Percentiles rank a stretch among this genome's conserved stretches.
phyloP scores from a whole-genome alignment of 2,113 vertebrate genomes.

The Machaerirhynchus nigripectus region DNA sequence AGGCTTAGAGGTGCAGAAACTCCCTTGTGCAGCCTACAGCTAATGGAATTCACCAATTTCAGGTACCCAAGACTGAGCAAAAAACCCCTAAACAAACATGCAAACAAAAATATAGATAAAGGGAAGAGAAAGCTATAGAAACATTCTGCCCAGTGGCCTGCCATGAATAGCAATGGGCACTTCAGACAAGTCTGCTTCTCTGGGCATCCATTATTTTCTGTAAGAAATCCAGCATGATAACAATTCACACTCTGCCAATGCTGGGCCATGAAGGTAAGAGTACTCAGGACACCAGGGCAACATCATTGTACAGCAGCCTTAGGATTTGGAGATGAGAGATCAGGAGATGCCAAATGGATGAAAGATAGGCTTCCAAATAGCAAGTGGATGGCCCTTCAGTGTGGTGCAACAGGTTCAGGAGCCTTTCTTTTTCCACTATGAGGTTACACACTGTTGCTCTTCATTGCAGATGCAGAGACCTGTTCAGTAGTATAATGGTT shows the following conservation, averaged over 20 bases:
- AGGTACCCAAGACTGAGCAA: rapidly evolving
- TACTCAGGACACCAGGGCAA: background rate
- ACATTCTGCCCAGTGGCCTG: background rate
- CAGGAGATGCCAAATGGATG: background rate
- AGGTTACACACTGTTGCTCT: background rate
- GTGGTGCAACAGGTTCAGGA: background rate
- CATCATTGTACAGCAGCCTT: background rate
- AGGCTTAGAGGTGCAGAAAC: background rate
- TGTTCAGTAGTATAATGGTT: background rate
- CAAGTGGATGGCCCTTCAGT: background rate
- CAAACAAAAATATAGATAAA: background rate
- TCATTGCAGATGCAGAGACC: background rate
- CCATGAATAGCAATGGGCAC: background rate
- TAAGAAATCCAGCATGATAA: background rate
- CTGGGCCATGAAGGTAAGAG: too few species aligned
- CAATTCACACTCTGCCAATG: rapidly evolving
- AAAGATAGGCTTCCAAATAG: rapidly evolving
- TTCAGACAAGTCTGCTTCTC: background rate
- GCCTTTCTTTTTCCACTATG: background rate
- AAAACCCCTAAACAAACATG: background rate
- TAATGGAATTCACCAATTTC: background rate
- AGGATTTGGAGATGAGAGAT: background rate
- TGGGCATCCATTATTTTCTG: background rate
- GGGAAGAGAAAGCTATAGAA: background rate
- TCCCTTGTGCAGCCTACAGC: background rate